Base-by-base conservation (phyloP, 2,113 vertebrate species). In the Ginglymostoma cirratum region DNA sequence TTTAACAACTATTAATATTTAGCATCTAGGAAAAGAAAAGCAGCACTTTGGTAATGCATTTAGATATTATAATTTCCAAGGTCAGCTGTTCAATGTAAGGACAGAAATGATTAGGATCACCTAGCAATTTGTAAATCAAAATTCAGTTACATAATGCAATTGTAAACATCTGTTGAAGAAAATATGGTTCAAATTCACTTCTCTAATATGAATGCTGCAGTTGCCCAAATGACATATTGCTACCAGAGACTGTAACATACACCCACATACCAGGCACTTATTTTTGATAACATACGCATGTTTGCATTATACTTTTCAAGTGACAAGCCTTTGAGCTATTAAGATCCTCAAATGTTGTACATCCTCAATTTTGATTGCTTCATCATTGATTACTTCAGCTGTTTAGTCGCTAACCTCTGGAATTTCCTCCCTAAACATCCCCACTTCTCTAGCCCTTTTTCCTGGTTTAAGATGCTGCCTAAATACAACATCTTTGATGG, bases 141-240 rank as follows among this genome's bases (percentile, higher is more conserved):
- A 42, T 70, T 23, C 12, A 69, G 66, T 70, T 69, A 94, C 45
- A 94, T 21, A 94, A 94, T 27, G 24, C 92, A 94, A 94, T 94
- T 94, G 92, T 94, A 94, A 94, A 94, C 92, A 94, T 94, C 66
- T 94, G 92, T 94, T 45, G 38, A 94, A 69, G 38, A 38, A 70
- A 94, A 94, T 94, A 70, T 94, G 92, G 92, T 94, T 94, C 66
- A 94, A 94, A 94, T 94, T 94, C n/a, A 94, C 42, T 27, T 94
- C 66, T 55, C 66, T 69, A 70, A 45, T 94, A 42, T 94, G 19
- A 38, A 70, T 66, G n/a, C 38, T 94, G 61, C 38, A 70, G 92
- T 94, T 70, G 66, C 92, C 65, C 92, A 42, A 45, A 94, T 48
- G 92, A 38, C 23, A 70, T 70, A 94, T 94, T 94, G 70, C 65